A percentile compares a stretch with the other conserved stretches of the same genome.
Conservation (phyloP, 2,888 invertebrate species). For the Azorinus chamasolen region DNA sequence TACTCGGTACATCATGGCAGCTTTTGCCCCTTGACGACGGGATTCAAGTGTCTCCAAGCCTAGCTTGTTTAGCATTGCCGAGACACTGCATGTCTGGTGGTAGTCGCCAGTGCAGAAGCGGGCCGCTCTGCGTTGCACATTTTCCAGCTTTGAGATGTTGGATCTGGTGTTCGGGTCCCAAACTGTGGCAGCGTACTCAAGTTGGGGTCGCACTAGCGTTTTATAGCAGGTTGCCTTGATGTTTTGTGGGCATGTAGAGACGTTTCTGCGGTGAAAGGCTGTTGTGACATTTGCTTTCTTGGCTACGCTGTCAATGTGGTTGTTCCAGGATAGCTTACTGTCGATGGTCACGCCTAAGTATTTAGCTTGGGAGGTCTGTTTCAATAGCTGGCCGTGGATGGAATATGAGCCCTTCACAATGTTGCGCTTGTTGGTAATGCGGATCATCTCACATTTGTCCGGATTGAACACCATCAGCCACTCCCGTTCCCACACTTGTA, state of each 20-base stretch:
- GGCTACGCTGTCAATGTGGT: conserved; percentile 16
- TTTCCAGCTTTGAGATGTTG: conserved; percentile 32
- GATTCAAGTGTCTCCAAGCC: conserved; percentile 16
- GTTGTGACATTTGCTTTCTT: conserved; percentile 48
- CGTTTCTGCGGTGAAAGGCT: conserved; percentile 36
- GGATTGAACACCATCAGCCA: conserved; percentile 28
- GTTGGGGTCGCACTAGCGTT: conserved; percentile 31
- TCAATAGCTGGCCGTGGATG: conserved; percentile 26
- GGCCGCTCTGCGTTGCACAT: conserved; percentile 49
- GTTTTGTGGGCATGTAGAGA: conserved; percentile 16
- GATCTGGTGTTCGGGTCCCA: conserved; percentile 34
- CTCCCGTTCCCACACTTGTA: conserved; percentile 10
- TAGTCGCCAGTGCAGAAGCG: conserved; percentile 33
- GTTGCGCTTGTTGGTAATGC: conserved; percentile 29
- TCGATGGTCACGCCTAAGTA: conserved; percentile 49
- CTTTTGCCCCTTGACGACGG: conserved; percentile 21
- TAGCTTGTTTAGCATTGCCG: conserved; percentile 35
- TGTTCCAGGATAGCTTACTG: conserved; percentile 30
- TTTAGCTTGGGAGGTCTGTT: conserved; percentile 19
- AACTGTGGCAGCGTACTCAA: conserved; percentile 47
- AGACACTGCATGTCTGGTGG: conserved; percentile 34
- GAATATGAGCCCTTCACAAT: conserved; percentile 1
- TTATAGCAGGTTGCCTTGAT: conserved; percentile 42
- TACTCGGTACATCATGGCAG: conserved; percentile 31
- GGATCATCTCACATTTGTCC: conserved; percentile 46